Conservation (phyloP, 2,113 vertebrate species). For the Corvus moneduloides region DNA sequence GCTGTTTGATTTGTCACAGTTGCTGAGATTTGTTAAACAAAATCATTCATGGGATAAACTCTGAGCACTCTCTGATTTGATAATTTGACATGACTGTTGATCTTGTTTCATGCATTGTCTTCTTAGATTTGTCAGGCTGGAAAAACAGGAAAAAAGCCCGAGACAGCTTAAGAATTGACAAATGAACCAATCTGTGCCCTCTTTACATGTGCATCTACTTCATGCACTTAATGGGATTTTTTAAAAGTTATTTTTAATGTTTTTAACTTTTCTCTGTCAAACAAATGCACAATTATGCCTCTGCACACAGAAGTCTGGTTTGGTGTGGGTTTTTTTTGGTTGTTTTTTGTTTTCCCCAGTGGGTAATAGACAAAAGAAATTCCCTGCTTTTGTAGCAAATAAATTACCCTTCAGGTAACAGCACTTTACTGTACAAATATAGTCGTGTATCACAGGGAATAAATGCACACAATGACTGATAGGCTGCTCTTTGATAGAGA, state of each 20-base stretch:
- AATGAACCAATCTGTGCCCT: slow-evolving; percentile 26
- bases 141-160: not conserved
- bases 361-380: not conserved
- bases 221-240: not conserved
- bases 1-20: not conserved
- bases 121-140: slow-evolving; percentile 61
- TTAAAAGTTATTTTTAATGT: not conserved
- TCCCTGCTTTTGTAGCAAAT: not conserved
- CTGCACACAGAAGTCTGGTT: not conserved
- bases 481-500: not conserved
- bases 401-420: not conserved
- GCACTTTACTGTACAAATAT: not conserved
- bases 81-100: slow-evolving; percentile 54
- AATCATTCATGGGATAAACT: slow-evolving; percentile 14
- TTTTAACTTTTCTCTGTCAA: not conserved
- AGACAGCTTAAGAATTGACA: slow-evolving; percentile 11
- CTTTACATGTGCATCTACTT: not conserved
- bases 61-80: slow-evolving; percentile 11
- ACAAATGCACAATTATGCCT: not conserved
- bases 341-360: not conserved
- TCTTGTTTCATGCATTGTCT: slow-evolving; percentile 61
- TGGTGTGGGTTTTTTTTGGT: not conserved
- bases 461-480: not conserved
- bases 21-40: slow-evolving; percentile 25
- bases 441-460: not conserved